Percentiles rank a stretch among this genome's conserved stretches.
Conservation (phyloP, 1,140 invertebrate species). For the Papilio machaon region DNA sequence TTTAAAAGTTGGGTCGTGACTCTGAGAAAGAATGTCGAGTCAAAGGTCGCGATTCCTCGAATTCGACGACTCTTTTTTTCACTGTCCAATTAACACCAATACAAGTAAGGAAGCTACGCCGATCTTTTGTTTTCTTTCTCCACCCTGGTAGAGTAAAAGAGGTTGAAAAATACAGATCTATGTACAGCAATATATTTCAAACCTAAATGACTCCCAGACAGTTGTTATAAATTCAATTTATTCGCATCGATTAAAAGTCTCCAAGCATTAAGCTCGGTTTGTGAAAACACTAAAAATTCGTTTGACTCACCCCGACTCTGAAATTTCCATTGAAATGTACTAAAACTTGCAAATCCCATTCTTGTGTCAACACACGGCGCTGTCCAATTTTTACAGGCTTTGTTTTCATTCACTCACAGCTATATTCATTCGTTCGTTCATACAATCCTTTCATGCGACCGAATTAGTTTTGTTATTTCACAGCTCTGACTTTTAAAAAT, state of each 20-base stretch:
- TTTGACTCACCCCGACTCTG: neutral
- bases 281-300: constrained; percentile 11
- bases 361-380: constrained; percentile 18
- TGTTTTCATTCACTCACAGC: constrained; percentile 17
- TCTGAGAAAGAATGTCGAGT: no score
- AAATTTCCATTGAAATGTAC: constrained; percentile 8
- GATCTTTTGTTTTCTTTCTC: no score
- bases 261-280: neutral
- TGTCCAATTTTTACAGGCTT: constrained; percentile 23
- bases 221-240: neutral
- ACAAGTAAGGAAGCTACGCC: no score
- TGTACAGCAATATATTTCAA: neutral
- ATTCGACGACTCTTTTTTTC: no score
- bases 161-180: neutral
- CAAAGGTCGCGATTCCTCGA: no score
- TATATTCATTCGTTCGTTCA: constrained; percentile 20
- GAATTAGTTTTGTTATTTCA: constrained; percentile 27
- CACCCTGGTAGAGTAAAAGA: no score
- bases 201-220: neutral
- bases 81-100: no score
- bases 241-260: neutral
- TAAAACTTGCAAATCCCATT: constrained; percentile 28
- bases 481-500: neutral
- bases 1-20: no score
- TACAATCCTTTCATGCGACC: constrained; percentile 11